phyloP scores from a whole-genome alignment of 2,888 invertebrate genomes.

The Drosophila kuntzei region DNA sequence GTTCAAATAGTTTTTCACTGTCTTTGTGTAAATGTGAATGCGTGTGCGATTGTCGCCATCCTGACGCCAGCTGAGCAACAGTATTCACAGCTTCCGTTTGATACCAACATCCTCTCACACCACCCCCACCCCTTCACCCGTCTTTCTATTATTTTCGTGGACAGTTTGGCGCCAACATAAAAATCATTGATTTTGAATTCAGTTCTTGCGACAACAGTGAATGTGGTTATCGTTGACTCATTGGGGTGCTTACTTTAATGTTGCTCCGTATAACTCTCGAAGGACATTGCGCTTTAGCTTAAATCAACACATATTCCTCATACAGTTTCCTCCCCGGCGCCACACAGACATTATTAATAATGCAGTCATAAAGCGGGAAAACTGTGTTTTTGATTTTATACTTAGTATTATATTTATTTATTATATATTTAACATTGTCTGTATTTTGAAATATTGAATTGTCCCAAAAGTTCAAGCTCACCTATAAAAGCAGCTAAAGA shows the following conservation, averaged over 20 bases:
- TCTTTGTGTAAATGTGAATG: constrained; percentile 44
- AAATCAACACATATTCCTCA: not conserved
- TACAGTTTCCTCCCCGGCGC: not conserved
- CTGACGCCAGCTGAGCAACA: constrained; percentile 66
- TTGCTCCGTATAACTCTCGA: constrained; percentile 1
- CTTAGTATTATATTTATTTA: too few species aligned
- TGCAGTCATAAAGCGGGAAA: not conserved
- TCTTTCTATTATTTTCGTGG: constrained; percentile 71
- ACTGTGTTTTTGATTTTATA: not conserved
- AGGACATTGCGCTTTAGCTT: constrained; percentile 21
- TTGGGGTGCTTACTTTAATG: constrained; percentile 17
- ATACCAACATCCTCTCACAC: constrained; percentile 11
- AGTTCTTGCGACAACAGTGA: constrained; percentile 29
- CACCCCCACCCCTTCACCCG: constrained; percentile 6
- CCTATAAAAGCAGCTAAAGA: too few species aligned
- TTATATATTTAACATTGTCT: too few species aligned
- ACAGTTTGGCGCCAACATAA: constrained; percentile 76
- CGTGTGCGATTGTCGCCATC: constrained; percentile 61
- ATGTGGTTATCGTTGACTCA: constrained; percentile 21
- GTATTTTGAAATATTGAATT: too few species aligned
- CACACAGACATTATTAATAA: constrained; percentile 9
- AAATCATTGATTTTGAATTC: constrained; percentile 72
- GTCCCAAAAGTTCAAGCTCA: too few species aligned
- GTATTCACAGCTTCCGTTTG: constrained; percentile 50
- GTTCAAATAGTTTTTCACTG: constrained; percentile 43